Base-by-base conservation (phyloP, 2,888 invertebrate species). In the Herminia tarsipennalis region DNA sequence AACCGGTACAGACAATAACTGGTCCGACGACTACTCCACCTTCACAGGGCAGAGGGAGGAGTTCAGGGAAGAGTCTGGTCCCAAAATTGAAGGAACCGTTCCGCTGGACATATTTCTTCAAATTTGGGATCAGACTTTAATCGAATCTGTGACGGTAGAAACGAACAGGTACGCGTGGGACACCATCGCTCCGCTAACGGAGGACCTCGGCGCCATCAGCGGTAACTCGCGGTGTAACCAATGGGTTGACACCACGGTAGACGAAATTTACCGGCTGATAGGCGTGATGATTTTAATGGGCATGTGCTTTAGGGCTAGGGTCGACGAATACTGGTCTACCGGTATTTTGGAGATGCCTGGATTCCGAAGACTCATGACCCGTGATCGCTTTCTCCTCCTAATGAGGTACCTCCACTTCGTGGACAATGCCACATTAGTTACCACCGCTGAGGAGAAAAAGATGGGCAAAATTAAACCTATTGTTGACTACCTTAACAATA, bases 281-380 rank as follows among this genome's bases (percentile, higher is more conserved):
- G 32, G 33, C 5, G 16, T 33, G 2, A 33, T 41, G 2, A 13
- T 41, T 13, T 33, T 25, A 3, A 41, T 41, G 25, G 39, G 32
- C 2, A 35, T 34, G 33, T 34, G 33, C 5, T 12, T 32, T 5
- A 21, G 48, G 14, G 28, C 14, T 24, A 18, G 36, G n/a, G 8
- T 36, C 3, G 42, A 43, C 24, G 53, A 56, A 13, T 60, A 54
- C 21, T 60, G 50, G 38, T 27, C 30, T 2, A 45, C 45, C 1
- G 56, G 53, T 5, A 17, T 53, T 4, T 34, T 66, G 21, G 54
- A 50, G 0, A 66, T 62, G 50, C 50, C 55, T 5, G 42, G n/a
- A n/a, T n/a, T n/a, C n/a, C n/a, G n/a, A n/a, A n/a, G n/a, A n/a
- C n/a, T n/a, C n/a, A n/a, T n/a, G n/a, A n/a, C n/a, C n/a, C n/a